Evolutionary conservation across 1,140 invertebrate species (phyloP), one percentile per base, ranked within the genome.

Genomic region (Elymnias hypermnestra): DNA sequence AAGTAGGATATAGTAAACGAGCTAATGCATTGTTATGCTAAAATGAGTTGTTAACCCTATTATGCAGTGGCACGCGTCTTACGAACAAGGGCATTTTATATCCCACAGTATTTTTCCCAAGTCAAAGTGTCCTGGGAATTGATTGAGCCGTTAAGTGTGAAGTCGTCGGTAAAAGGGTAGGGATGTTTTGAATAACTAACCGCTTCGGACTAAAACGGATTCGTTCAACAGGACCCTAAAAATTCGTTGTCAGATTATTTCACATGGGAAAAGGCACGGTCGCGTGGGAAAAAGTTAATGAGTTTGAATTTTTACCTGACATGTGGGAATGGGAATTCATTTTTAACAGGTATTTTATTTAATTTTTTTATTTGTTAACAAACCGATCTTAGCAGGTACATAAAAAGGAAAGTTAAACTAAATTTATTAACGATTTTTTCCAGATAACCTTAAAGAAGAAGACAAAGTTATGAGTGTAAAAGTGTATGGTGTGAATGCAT

Each of bases 101-200:
- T 49, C 46, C 46, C 46, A 49, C 46, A 39, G 46, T 42, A 42
- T 28, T 15, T 21, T 48, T 14, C 13, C 17, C 26, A 19, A 26
- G 15, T 22, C 37, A 12, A 47, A 39, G 38, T 21, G 44, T 31
- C 18, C 36, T 28, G 44, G 23, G 44, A 47, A 47, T 26, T 5
- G 29, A 47, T 39, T 28, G 23, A 44, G 38, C 36, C 13, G 10
- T 41, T 12, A 22, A 19, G 18, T 28, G 23, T 28, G 26, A 19
- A 26, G 12, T 15, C 13, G 13, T 15, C 15, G 29, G 14, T 15
- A 3, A 6, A 33, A 14, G 15, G 5, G 2, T 12, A 14, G 29
- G 13, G 13, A 13, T 5, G 4, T 8, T 33, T 33, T 33, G 12
- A 33, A 33, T 33, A 15, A 31, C 12, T 12, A 15, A 15, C 8